These are phyloP conservation scores for Podiceps cristatus DNA, from an alignment of 2,113 vertebrate species.

Conservation along the genomic window DNA sequence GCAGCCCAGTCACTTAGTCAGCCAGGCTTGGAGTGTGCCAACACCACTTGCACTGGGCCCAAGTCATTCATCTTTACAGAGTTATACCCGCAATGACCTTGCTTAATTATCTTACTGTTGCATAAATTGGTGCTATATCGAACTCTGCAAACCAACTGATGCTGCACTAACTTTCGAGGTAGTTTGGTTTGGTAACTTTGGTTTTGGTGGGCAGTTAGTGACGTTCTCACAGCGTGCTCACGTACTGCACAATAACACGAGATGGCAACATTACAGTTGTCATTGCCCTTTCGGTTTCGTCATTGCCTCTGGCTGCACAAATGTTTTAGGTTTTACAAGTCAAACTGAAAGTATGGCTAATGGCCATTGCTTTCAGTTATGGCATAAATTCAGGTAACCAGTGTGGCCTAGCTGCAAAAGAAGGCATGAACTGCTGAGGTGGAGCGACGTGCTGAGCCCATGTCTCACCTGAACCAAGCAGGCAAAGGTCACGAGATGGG, in stretches of 20 bases:
- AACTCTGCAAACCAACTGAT: background rate
- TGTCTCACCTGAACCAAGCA: background rate
- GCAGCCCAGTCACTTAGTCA: background rate
- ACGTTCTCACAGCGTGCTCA: background rate
- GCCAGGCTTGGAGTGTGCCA: background rate
- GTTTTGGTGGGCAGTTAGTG: background rate
- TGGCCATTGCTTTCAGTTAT: background rate
- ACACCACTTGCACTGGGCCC: background rate
- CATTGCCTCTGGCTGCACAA: background rate
- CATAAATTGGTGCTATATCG: background rate
- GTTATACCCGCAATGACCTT: background rate
- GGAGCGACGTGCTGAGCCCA: rapidly evolving
- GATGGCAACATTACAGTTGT: background rate
- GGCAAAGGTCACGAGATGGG: background rate
- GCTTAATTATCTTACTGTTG: background rate
- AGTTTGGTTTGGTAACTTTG: no score
- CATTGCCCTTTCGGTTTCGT: background rate
- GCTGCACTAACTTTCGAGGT: background rate
- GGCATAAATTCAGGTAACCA: background rate
- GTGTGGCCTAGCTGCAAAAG: background rate
- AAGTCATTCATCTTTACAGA: background rate
- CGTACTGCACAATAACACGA: background rate
- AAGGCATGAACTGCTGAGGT: background rate
- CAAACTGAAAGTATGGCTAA: background rate
- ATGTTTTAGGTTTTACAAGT: background rate